Conservation (phyloP, 2,113 vertebrate genomes). For the Archocentrus centrarchus region DNA sequence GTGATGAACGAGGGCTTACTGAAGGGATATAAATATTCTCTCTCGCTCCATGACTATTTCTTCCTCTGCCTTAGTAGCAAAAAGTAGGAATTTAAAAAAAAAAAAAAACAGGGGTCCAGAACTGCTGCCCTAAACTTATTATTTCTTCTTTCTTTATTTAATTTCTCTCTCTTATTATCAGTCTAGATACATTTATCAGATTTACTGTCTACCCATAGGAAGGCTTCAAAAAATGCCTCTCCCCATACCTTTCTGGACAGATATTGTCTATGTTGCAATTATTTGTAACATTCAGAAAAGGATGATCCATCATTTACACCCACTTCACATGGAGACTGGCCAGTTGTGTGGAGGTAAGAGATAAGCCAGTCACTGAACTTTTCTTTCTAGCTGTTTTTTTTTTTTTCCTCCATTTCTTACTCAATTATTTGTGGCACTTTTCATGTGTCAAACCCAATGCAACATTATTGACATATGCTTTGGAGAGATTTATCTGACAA, state of each 20-base stretch:
- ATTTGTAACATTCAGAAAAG: slow-evolving; percentile 1
- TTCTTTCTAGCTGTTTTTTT: neutral
- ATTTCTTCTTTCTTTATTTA: neutral
- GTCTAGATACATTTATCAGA: neutral
- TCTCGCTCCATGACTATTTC: slow-evolving; percentile 50
- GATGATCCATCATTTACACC: neutral
- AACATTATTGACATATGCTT: neutral
- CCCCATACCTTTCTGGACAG: neutral
- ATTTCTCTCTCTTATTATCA: neutral
- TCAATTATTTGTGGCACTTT: neutral
- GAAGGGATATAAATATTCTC: slow-evolving; percentile 66
- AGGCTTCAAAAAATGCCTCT: neutral
- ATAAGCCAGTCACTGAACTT: neutral
- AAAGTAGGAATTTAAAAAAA: slow-evolving; percentile 45
- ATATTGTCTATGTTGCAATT: neutral
- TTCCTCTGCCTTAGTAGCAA: slow-evolving; percentile 47
- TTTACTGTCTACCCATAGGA: neutral
- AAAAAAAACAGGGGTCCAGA: neutral
- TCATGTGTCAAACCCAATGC: neutral
- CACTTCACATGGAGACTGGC: neutral
- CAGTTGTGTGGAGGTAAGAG: slow-evolving; percentile 6
- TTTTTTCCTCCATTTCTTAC: too few species aligned
- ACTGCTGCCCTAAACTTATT: slow-evolving; percentile 11
- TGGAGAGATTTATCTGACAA: neutral
- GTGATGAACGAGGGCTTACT: slow-evolving; percentile 67